These are phyloP conservation scores for Cryptomyrus ogoouensis DNA, from an alignment of 2,113 vertebrate species.

Conservation along the genomic window DNA sequence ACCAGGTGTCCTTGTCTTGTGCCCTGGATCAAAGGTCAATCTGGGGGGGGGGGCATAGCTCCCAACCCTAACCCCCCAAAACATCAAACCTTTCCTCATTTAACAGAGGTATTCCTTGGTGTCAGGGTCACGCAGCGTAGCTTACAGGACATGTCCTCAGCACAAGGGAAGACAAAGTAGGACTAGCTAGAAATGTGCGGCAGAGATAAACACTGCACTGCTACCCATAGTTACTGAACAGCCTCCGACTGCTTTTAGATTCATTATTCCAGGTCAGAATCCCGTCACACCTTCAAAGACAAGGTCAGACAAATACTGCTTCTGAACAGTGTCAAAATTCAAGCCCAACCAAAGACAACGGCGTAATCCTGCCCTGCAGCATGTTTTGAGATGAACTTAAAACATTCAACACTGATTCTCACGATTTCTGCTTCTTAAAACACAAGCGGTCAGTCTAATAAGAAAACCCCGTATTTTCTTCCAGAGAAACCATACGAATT, in stretches of 20 bases:
- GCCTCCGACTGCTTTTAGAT: not conserved
- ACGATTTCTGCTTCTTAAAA: not conserved
- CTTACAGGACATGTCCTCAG: not conserved
- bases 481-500: not conserved
- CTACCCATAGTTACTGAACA: not conserved
- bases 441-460: not conserved
- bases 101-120: not conserved
- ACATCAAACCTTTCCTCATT: not conserved
- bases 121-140: not conserved
- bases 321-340: not conserved
- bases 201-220: not conserved
- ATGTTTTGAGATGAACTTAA: not conserved
- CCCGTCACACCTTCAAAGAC: not conserved
- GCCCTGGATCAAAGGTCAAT: not conserved
- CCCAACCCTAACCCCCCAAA: not conserved
- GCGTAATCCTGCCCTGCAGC: not conserved
- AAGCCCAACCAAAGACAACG: not conserved
- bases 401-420: not conserved
- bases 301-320: not conserved
- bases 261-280: not conserved
- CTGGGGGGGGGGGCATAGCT: not conserved
- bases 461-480: not conserved
- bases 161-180: not conserved
- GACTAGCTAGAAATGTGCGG: not conserved
- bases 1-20: not conserved